phyloP scores from a whole-genome alignment of 2,888 invertebrate species.

The Xylophagus ater region DNA sequence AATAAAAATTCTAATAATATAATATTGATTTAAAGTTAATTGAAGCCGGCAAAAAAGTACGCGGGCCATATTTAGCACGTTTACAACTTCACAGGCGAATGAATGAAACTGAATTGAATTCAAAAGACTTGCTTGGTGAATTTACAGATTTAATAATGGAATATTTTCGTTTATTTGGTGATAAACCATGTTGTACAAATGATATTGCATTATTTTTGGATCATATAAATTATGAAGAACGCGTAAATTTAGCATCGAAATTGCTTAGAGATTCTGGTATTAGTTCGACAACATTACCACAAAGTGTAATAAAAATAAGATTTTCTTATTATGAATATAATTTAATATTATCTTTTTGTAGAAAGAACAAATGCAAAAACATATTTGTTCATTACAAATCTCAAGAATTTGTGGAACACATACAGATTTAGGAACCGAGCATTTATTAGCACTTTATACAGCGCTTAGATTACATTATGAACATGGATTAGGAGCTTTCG shows the following conservation, averaged over 20 bases:
- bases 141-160: conserved; percentile 58
- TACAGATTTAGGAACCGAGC: conserved; percentile 44
- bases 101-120: conserved; percentile 43
- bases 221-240: conserved; percentile 46
- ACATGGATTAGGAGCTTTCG: conserved; percentile 46
- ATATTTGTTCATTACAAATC: conserved; percentile 66
- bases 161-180: conserved; percentile 70
- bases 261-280: conserved; percentile 53
- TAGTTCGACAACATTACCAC: conserved; percentile 51
- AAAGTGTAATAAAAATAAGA: conserved; percentile 42
- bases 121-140: conserved; percentile 48
- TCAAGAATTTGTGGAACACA: conserved; percentile 61
- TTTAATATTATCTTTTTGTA: conserved; percentile 3
- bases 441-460: conserved; percentile 47
- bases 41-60: conserved; percentile 45
- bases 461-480: conserved; percentile 56
- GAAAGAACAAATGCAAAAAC: conserved; percentile 63
- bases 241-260: conserved; percentile 48
- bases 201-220: conserved; percentile 69
- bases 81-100: conserved; percentile 61
- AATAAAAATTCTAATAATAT: neutral
- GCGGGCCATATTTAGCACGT: conserved; percentile 77
- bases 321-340: neutral
- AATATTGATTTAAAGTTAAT: conserved; percentile 39
- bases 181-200: conserved; percentile 74